A percentile compares a stretch with the other conserved stretches of the same genome.
Evolutionary conservation across 2,888 invertebrate genomes (phyloP).

Genomic region (Brassicogethes aeneus): DNA sequence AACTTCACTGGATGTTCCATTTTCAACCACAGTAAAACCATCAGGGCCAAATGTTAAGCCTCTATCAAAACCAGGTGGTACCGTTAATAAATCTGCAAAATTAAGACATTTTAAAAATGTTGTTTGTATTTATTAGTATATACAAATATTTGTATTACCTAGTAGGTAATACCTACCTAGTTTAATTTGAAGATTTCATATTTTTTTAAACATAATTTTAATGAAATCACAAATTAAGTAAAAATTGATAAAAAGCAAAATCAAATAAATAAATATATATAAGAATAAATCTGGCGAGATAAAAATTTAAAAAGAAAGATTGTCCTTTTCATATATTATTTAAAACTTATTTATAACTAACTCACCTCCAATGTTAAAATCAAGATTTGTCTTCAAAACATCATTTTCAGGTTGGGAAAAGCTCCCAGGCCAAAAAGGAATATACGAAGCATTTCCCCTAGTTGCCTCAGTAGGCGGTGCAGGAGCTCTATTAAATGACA

Average conservation of each 20-base stretch:
- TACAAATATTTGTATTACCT: conserved; percentile 6
- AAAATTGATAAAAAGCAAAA: too few species aligned
- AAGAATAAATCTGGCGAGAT: too few species aligned
- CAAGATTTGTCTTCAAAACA: too few species aligned
- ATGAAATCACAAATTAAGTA: too few species aligned
- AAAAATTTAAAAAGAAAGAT: too few species aligned
- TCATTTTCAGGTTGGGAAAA: conserved; percentile 39
- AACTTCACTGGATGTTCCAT: neutral
- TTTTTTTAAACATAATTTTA: too few species aligned
- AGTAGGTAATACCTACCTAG: too few species aligned
- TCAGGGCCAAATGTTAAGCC: conserved; percentile 50
- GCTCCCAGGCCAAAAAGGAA: conserved; percentile 84
- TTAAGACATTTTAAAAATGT: conserved; percentile 3
- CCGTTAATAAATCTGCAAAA: conserved; percentile 29
- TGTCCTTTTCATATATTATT: too few species aligned
- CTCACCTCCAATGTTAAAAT: conserved; percentile 3
- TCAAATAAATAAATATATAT: too few species aligned
- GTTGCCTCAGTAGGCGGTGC: conserved; percentile 60
- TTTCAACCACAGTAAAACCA: conserved; percentile 40
- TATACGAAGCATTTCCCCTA: conserved; percentile 68
- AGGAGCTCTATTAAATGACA: conserved; percentile 73
- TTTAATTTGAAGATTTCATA: too few species aligned
- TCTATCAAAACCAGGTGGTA: conserved; percentile 60
- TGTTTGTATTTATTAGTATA: conserved; percentile 3
- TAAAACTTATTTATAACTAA: too few species aligned